Base-by-base conservation (phyloP, 1,140 invertebrate species). In the Bombus consobrinus region DNA sequence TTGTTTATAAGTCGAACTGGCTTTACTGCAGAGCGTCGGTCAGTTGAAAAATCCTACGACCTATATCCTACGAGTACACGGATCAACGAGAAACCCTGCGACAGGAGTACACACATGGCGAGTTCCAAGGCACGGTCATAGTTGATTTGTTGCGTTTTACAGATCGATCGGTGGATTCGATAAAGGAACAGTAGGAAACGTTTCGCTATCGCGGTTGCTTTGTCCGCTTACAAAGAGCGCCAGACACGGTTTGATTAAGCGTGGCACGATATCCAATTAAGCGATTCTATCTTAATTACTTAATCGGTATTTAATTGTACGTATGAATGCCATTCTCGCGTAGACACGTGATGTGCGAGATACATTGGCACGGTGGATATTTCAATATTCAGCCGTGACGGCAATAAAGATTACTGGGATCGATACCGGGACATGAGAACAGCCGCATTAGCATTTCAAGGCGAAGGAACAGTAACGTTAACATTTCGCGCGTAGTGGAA, bases 221-320 rank as follows among this genome's bases (percentile, higher is more conserved):
- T 84, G 76, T 84, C 83, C 66, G 76, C 13, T 69, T 13, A 43
- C 81, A 81, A 80, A 81, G 66, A 87, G 83, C 83, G 69, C 78
- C 47, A 59, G 87, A 71, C 69, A 39, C 72, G 43, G 82, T 86
- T 90, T 85, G 88, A 90, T 90, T 87, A 90, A 90, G 79, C 88
- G 82, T 73, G 79, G 39, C 80, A 84, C 78, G 71, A 71, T 82
- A 81, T 83, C 82, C 72, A 83, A 90, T 90, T 90, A 90, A 87
- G 43, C 83, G 86, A 90, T 90, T 41, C 79, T 83, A 90, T 90
- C 89, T 85, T 88, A 90, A 90, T 90, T 90, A 87, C 89, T 90
- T 88, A 90, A 90, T 90, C 82, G 89, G 77, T 68, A 66, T 82
- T 85, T 90, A 90, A 90, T 90, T 90, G 82, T 79, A 87, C 66